These are phyloP conservation scores for Erebia palarica DNA, from an alignment of 2,888 invertebrate species.

Conservation along the genomic window DNA sequence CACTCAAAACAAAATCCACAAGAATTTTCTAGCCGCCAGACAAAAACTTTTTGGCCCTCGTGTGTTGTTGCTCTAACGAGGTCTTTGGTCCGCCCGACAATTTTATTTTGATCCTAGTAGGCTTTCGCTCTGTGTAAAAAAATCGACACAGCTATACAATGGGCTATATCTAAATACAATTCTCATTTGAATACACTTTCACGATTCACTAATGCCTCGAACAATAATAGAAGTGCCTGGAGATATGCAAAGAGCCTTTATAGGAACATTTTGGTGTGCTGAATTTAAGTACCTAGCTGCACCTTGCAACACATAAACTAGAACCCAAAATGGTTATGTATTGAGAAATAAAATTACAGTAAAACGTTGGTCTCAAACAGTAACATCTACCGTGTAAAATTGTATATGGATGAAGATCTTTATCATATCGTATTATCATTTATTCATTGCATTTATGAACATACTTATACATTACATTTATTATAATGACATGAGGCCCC, in stretches of 20 bases:
- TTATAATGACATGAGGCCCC: too few relatives aligned
- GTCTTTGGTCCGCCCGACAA: too few relatives aligned
- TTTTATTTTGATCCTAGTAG: too few relatives aligned
- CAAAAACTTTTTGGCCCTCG: too few relatives aligned
- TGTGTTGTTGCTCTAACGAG: too few relatives aligned
- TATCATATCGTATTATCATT: too few relatives aligned
- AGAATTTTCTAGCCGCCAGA: too few relatives aligned
- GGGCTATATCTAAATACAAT: conserved; percentile 19
- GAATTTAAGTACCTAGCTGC: conserved; percentile 15
- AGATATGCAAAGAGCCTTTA: conserved; percentile 17
- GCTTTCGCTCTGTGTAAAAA: neutral
- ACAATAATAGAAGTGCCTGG: conserved; percentile 20
- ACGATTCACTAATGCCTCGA: conserved; percentile 11
- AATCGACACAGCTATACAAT: conserved; percentile 2
- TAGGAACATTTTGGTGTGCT: conserved; percentile 11
- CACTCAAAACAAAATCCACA: too few relatives aligned
- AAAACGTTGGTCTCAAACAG: neutral
- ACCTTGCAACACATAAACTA: conserved; percentile 15
- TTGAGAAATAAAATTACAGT: conserved; percentile 14
- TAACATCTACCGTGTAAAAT: neutral
- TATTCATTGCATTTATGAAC: too few relatives aligned
- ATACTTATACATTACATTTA: too few relatives aligned
- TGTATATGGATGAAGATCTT: neutral
- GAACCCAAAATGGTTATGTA: neutral
- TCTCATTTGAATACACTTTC: conserved; percentile 24